phyloP scores from a whole-genome alignment of 2,888 invertebrate genomes.

The Cheilosia vernalis region DNA sequence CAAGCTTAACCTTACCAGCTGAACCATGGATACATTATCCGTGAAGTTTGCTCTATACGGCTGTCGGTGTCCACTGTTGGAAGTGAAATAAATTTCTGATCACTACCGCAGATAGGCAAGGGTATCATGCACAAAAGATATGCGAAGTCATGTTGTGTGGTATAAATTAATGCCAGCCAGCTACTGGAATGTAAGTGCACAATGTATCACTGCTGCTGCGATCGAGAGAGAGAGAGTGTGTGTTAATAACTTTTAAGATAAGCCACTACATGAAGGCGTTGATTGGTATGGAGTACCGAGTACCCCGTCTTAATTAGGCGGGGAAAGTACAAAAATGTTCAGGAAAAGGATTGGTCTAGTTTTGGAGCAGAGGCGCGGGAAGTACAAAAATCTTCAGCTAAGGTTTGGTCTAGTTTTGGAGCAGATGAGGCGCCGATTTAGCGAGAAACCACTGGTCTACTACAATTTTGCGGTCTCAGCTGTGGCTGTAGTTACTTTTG shows the following conservation, averaged over 20 bases:
- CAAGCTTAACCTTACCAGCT: constrained; percentile 23
- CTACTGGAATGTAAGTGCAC: constrained; percentile 22
- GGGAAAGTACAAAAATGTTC: no score
- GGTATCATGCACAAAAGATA: constrained; percentile 39
- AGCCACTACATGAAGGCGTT: background rate
- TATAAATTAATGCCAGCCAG: constrained; percentile 18
- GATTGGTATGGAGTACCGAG: background rate
- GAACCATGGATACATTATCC: background rate
- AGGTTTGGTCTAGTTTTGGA: no score
- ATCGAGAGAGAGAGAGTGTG: background rate
- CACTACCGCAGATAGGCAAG: constrained; percentile 13
- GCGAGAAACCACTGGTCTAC: no score
- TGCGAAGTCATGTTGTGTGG: constrained; percentile 20
- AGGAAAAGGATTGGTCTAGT: no score
- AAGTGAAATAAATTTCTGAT: constrained; percentile 30
- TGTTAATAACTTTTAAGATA: constrained; percentile 26
- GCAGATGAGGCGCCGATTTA: no score
- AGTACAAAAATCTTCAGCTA: no score
- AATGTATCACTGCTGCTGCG: constrained; percentile 15
- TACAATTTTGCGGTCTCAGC: no score
- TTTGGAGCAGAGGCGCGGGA: no score
- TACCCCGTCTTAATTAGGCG: no score
- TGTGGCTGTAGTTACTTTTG: background rate
- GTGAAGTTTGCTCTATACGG: background rate
- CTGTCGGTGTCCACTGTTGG: background rate